Base-by-base conservation (phyloP, 2,888 invertebrate genomes). In the Athrips mouffetella region DNA sequence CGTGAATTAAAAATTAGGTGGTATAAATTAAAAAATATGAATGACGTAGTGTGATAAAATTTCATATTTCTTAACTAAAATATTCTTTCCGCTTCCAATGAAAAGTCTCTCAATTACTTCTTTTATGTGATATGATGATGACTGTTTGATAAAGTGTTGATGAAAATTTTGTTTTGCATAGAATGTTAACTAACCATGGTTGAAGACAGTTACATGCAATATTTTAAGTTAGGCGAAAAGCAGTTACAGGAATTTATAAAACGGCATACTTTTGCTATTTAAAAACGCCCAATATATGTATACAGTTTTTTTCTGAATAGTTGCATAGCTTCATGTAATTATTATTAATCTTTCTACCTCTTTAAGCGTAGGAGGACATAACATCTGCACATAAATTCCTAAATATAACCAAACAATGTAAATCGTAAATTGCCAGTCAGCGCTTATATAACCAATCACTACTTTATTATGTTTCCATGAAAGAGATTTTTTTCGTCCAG, bases 361-460 rank as follows among this genome's bases (percentile, higher is more conserved):
- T n/a, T 11, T 11, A 16, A 16, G 40, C 41, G 48, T 48, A 33
- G 48, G 48, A 48, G 42, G 20, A 13, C n/a, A 21, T 37, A 37
- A n/a, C 16, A 15, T 23, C 8, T 21, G 8, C 3, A 7, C 23
- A 30, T 47, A 40, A 47, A 40, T 47, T 25, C 31, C 21, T 10
- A 41, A 27, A 33, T 23, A 30, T 45, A 41, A 20, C 40, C 50
- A 56, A 58, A 61, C 52, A 58, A 59, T 51, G 57, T 56, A 55
- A 55, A 57, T 53, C 54, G 54, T 56, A 63, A 65, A 58, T 53
- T 52, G 59, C 62, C 53, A 69, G 65, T 73, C 73, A 70, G 64
- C 69, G 63, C 63, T 77, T 70, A 74, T 80, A 78, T 76, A 73
- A 73, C 73, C 76, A 80, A 80, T 74, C 73, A 76, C 51, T 77